A percentile compares a stretch with the other conserved stretches of the same genome.
These are phyloP conservation scores for Blastobasis lacticolella DNA, from an alignment of 2,888 invertebrate genomes.

Conservation along the genomic window DNA sequence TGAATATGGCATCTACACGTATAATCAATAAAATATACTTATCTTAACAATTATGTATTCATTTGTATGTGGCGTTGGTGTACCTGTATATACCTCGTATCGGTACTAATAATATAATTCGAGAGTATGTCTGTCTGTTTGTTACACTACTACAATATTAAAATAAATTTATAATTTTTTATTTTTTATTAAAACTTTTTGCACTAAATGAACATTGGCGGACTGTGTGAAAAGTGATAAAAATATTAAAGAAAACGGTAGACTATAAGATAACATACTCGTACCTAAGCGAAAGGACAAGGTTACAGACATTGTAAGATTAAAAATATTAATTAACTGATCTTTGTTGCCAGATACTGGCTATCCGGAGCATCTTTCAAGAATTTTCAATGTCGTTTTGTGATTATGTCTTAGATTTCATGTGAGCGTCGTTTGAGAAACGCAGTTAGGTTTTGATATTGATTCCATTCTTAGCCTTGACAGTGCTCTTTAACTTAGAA, in stretches of 20 bases:
- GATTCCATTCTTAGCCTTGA: conserved; percentile 9
- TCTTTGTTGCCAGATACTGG: too few species aligned
- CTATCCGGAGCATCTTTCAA: conserved; percentile 15
- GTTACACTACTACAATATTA: too few species aligned
- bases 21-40: conserved; percentile 14
- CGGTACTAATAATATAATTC: too few species aligned
- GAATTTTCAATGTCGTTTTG: conserved; percentile 11
- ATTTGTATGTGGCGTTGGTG: too few species aligned
- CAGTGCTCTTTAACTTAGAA: conserved; percentile 15
- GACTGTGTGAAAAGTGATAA: too few species aligned
- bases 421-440: conserved; percentile 10
- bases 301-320: neutral
- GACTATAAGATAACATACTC: conserved; percentile 2
- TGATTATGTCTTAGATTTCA: conserved; percentile 11
- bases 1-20: conserved; percentile 9
- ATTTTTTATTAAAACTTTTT: too few species aligned
- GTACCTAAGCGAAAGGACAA: neutral
- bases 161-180: too few species aligned
- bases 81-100: too few species aligned
- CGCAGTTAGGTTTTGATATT: conserved; percentile 10
- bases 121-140: too few species aligned
- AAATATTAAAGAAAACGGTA: too few species aligned
- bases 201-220: too few species aligned
- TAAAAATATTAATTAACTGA: neutral
- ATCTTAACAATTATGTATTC: too few species aligned